Evolutionary conservation across 2,888 invertebrate genomes (phyloP).

Genomic region (Brachynemurus nebulosus): DNA sequence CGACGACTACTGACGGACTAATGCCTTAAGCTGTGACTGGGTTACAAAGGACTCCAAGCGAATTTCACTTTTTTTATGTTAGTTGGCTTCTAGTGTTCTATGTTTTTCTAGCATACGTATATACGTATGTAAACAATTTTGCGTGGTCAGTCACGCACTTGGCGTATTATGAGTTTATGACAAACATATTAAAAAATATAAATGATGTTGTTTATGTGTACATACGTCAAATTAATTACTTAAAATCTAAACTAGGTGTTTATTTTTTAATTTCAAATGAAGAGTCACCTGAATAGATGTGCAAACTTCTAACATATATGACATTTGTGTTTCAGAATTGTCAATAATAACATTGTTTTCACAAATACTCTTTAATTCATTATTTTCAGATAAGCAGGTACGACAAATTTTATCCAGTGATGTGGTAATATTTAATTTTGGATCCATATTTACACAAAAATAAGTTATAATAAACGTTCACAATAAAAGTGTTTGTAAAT

Average conservation of each 20-base stretch:
- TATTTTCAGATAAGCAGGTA: slow-evolving; percentile 19
- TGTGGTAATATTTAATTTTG: not conserved
- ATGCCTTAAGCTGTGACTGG: no score
- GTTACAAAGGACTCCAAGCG: no score
- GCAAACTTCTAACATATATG: slow-evolving; percentile 18
- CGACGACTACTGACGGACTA: no score
- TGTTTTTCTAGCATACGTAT: no score
- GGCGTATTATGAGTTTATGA: no score
- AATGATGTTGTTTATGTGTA: no score
- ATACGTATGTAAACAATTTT: no score
- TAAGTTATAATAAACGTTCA: not conserved
- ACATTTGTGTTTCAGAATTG: slow-evolving; percentile 12
- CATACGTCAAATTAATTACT: no score
- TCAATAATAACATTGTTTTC: slow-evolving; percentile 13
- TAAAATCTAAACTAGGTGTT: not conserved
- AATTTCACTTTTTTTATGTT: no score
- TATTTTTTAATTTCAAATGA: not conserved
- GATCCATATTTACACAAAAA: not conserved
- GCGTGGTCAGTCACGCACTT: no score
- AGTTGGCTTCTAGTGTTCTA: no score
- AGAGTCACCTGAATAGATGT: slow-evolving; percentile 12
- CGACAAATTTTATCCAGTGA: slow-evolving; percentile 20
- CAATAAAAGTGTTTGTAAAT: not conserved
- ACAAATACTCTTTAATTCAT: slow-evolving; percentile 19
- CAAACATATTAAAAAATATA: no score